These are phyloP conservation scores for Nomada ruficornis DNA, from an alignment of 2,888 invertebrate genomes.

Conservation along the genomic window DNA sequence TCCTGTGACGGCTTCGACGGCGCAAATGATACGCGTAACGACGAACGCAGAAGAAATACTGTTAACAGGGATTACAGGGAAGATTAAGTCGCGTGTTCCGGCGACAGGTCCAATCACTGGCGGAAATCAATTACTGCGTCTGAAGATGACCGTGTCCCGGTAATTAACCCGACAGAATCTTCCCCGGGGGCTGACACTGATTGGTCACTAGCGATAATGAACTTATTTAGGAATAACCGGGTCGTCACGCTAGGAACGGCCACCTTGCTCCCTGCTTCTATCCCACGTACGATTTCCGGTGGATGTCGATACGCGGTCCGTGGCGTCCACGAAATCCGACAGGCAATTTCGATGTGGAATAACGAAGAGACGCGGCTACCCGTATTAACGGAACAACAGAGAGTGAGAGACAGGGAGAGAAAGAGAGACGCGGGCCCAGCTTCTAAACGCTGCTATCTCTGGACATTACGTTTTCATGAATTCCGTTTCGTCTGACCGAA, in stretches of 20 bases:
- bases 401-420: background rate
- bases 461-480: slow-evolving; percentile 53
- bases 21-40: background rate
- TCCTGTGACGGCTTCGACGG: too few relatives aligned
- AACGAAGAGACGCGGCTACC: slow-evolving; percentile 29
- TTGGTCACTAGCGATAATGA: slow-evolving; percentile 53
- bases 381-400: slow-evolving; percentile 25
- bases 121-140: slow-evolving; percentile 56
- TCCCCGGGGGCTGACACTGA: slow-evolving; percentile 51
- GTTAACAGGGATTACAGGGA: slow-evolving; percentile 40
- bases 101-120: slow-evolving; percentile 57
- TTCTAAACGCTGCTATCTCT: slow-evolving; percentile 49
- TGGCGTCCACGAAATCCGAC: slow-evolving; percentile 22
- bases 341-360: slow-evolving; percentile 26
- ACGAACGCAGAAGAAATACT: background rate
- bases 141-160: slow-evolving; percentile 39
- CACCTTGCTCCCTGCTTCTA: background rate
- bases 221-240: slow-evolving; percentile 52
- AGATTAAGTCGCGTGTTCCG: slow-evolving; percentile 43
- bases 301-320: slow-evolving; percentile 3
- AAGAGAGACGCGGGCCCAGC: background rate
- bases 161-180: slow-evolving; percentile 57
- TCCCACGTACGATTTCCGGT: slow-evolving; percentile 23
- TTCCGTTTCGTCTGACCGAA: slow-evolving; percentile 35
- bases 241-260: background rate